phyloP scores from a whole-genome alignment of 1,140 invertebrate species.

The Philopotamus ludificatus region DNA sequence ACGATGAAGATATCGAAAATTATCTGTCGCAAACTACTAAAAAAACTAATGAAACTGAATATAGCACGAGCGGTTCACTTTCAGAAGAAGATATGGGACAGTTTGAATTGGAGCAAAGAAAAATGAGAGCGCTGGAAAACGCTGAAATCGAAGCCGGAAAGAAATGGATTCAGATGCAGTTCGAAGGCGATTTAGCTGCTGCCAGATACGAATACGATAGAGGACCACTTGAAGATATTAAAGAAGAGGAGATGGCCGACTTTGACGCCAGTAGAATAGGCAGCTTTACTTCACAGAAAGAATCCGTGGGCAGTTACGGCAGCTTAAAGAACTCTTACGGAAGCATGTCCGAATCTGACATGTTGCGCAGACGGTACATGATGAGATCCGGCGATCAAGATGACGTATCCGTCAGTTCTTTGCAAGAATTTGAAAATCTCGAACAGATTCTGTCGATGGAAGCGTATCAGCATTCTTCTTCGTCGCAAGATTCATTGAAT shows the following conservation, averaged over 20 bases:
- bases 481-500: conserved; percentile 74
- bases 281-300: conserved; percentile 77
- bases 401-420: conserved; percentile 85
- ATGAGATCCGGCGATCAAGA: conserved; percentile 81
- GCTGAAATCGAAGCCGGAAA: conserved; percentile 72
- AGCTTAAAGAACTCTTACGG: conserved; percentile 75
- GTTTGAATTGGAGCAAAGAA: conserved; percentile 75
- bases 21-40: conserved; percentile 59
- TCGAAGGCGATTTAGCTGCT: conserved; percentile 59
- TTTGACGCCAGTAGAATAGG: conserved; percentile 80
- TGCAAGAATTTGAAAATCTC: conserved; percentile 91
- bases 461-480: conserved; percentile 63
- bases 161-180: conserved; percentile 87
- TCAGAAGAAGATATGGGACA: conserved; percentile 64
- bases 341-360: conserved; percentile 82
- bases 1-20: conserved; percentile 73
- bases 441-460: conserved; percentile 72
- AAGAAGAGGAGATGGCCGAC: conserved; percentile 84
- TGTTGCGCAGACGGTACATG: conserved; percentile 76
- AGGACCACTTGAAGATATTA: conserved; percentile 85
- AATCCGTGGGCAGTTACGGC: conserved; percentile 73
- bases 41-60: conserved; percentile 58
- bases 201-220: conserved; percentile 70
- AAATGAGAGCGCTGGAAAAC: conserved; percentile 56
- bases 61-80: conserved; percentile 58